Conservation (phyloP, 2,113 vertebrate genomes). For the Sinocyclocheilus maitianheensis region DNA sequence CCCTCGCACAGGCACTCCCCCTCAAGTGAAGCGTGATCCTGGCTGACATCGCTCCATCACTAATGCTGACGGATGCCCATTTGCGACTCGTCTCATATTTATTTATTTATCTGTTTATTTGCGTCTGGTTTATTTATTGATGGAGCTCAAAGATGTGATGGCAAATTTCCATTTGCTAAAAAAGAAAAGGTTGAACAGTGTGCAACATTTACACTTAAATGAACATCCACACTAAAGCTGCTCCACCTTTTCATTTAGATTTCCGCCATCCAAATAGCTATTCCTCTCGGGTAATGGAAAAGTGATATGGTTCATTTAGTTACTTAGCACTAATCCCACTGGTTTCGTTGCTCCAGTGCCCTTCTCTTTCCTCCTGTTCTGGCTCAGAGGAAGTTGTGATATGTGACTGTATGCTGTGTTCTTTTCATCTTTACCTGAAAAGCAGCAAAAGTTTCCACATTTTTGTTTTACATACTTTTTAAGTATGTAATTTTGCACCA, state of each 20-base stretch:
- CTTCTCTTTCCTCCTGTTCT: conserved; percentile 14
- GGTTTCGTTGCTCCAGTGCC: conserved; percentile 61
- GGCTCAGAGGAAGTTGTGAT: conserved; percentile 4
- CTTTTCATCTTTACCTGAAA: not conserved
- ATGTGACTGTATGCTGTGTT: not conserved
- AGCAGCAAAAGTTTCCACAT: not conserved
- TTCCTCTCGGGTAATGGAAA: conserved; percentile 72
- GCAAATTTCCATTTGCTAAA: too few relatives aligned
- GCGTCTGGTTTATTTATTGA: conserved; percentile 65
- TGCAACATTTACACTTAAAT: conserved; percentile 61
- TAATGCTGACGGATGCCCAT: conserved; percentile 76
- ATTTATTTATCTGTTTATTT: conserved; percentile 83
- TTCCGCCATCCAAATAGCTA: conserved; percentile 65
- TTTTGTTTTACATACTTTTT: not conserved
- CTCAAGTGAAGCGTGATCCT: conserved; percentile 67
- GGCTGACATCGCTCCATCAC: conserved; percentile 73
- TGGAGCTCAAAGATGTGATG: too few relatives aligned
- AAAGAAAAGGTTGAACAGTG: conserved; percentile 36
- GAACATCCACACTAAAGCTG: conserved; percentile 52
- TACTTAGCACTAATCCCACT: conserved; percentile 72
- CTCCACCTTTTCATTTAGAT: conserved; percentile 70
- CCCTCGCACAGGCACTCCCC: conserved; percentile 60
- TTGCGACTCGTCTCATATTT: conserved; percentile 69
- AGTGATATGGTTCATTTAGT: conserved; percentile 74
- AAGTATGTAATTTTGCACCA: not conserved